Evolutionary conservation across 64 coral and sea anemone species (phyloP).

Genomic region (Stylophora pistillata): DNA sequence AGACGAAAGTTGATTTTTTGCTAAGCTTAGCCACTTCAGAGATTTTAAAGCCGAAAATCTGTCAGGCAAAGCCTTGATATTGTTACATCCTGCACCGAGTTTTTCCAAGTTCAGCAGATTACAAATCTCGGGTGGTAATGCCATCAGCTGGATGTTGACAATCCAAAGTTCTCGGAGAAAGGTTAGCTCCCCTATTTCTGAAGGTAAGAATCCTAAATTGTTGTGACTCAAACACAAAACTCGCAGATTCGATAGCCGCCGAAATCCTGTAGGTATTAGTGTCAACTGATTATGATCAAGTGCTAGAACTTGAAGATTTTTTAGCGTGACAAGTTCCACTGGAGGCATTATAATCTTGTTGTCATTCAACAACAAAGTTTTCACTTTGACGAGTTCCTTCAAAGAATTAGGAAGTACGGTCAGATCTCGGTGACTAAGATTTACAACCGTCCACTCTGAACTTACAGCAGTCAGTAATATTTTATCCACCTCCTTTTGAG

Average conservation of each 20-base stretch:
- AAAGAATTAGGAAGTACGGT: constrained; percentile 86
- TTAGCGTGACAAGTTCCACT: constrained; percentile 76
- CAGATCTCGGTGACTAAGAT: constrained; percentile 87
- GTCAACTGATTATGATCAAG: constrained; percentile 97
- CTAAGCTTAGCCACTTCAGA: constrained; percentile 77
- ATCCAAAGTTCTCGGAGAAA: constrained; percentile 86
- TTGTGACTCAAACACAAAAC: constrained; percentile 92
- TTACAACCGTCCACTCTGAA: constrained; percentile 50
- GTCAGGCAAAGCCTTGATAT: constrained; percentile 65
- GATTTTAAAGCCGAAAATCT: constrained; percentile 53
- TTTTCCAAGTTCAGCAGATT: constrained; percentile 74
- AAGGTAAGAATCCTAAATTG: constrained; percentile 83
- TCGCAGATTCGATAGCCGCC: constrained; percentile 73
- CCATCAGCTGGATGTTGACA: constrained; percentile 92
- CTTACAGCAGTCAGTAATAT: constrained; percentile 70
- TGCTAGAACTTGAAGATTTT: constrained; percentile 72
- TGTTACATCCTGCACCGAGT: constrained; percentile 88
- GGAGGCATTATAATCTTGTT: constrained; percentile 98
- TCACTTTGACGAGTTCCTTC: constrained; percentile 70
- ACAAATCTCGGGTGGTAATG: constrained; percentile 90
- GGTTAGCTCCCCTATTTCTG: constrained; percentile 80
- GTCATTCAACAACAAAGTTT: constrained; percentile 80
- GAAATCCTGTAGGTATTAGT: constrained; percentile 88
- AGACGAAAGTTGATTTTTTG: constrained; percentile 71
- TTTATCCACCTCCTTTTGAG: constrained; percentile 86